Percentiles rank a stretch among this genome's conserved stretches.
phyloP scores from a whole-genome alignment of 2,113 vertebrate species.

The Triplophysa siluroides region DNA sequence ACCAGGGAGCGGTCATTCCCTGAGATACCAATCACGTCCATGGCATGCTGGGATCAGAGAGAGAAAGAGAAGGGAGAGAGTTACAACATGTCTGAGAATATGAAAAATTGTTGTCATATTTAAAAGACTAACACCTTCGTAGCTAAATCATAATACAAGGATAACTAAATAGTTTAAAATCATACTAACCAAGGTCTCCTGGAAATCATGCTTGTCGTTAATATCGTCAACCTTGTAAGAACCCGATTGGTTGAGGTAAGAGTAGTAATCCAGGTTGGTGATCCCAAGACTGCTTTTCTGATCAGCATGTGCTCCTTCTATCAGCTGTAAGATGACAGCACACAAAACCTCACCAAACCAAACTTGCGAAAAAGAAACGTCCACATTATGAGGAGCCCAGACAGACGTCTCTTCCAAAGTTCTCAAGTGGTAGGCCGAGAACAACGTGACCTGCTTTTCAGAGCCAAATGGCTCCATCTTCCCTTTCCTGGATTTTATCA shows the following conservation, averaged over 20 bases:
- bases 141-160: background rate
- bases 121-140: background rate
- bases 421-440: conserved; percentile 49
- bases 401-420: conserved; percentile 37
- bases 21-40: conserved; percentile 94
- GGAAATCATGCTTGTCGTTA: conserved; percentile 90
- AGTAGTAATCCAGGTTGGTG: conserved; percentile 93
- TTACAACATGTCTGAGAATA: background rate
- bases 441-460: conserved; percentile 49
- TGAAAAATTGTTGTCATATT: conserved; percentile 12
- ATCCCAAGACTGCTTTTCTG: conserved; percentile 91
- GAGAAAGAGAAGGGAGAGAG: conserved; percentile 25
- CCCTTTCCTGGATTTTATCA: conserved; percentile 54
- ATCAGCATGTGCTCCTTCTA: conserved; percentile 88
- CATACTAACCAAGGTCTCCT: conserved; percentile 86
- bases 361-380: too few species aligned
- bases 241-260: conserved; percentile 94
- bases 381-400: too few species aligned
- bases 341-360: background rate
- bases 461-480: conserved; percentile 52
- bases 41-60: conserved; percentile 82
- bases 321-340: conserved; percentile 74
- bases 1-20: conserved; percentile 83
- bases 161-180: background rate
- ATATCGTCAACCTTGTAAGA: conserved; percentile 99